Conservation (phyloP, 2,113 vertebrate species). For the Otocyon megalotis region DNA sequence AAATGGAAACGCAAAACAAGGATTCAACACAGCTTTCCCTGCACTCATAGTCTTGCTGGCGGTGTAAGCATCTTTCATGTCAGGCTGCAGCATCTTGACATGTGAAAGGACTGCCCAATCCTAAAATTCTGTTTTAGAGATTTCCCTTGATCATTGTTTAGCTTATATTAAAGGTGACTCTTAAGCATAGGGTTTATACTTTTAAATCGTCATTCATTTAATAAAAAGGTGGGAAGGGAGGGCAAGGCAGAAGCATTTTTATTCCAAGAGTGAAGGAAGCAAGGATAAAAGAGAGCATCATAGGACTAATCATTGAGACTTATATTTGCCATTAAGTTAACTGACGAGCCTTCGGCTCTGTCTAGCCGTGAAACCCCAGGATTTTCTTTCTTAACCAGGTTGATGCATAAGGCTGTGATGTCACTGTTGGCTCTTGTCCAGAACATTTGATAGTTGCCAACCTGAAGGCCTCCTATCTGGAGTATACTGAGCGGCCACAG, state of each 20-base stretch:
- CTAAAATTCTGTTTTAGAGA: not conserved
- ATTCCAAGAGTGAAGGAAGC: not conserved
- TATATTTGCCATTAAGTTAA: not conserved
- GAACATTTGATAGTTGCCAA: not conserved
- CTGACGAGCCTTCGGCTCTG: not conserved
- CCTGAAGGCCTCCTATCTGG: not conserved
- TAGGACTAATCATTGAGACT: not conserved
- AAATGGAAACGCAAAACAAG: not conserved
- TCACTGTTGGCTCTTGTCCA: not conserved
- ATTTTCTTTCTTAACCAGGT: not conserved
- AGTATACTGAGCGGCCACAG: not conserved
- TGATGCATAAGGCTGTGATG: not conserved
- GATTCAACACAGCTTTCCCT: not conserved
- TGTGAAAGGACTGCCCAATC: not conserved
- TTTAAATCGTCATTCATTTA: not conserved
- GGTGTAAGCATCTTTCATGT: not conserved
- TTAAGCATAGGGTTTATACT: not conserved
- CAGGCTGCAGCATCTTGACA: not conserved
- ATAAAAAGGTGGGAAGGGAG: not conserved
- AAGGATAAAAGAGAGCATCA: not conserved
- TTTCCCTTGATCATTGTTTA: constrained; percentile 10
- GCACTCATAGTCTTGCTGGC: not conserved
- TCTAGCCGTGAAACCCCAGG: not conserved
- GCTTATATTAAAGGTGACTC: constrained; percentile 32
- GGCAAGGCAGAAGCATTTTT: constrained; percentile 5